Evolutionary conservation across 2,888 invertebrate genomes (phyloP), one percentile per base, ranked within the genome.

Genomic region (Nemotelus pantherinus): DNA sequence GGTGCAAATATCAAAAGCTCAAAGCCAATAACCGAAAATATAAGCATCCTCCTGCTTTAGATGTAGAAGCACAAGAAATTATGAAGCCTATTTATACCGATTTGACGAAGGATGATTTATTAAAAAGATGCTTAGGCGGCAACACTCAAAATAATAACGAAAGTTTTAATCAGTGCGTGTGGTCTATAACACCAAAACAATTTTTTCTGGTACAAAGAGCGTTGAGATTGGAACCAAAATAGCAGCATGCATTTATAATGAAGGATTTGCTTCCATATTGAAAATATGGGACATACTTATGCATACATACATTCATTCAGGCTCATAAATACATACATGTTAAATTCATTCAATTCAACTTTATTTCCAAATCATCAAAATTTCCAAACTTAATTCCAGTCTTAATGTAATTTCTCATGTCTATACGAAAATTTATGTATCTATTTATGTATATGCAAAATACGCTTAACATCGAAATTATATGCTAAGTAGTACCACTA

Each of bases 21-120:
- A 10, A 53, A 53, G 53, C 53, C 53, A 53, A 6, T 7, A 53
- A 53, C 10, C 53, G 10, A 53, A 5, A 25, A 25, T 58, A 58
- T 58, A 58, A 58, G 58, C 58, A 58, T 58, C 58, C 58, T 58
- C 25, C 58, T 58, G 58, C 58, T 58, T 58, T 58, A 58, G 9
- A 58, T 58, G 25, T 25, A 25, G 25, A 58, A 58, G 58, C 25
- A n/a, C 25, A n/a, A 58, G 25, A 58, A 58, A 58, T 58, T 58
- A 9, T 58, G 58, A 58, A 58, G 58, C 2, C 58, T 25, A 58
- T 58, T n/a, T 58, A 58, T 25, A 25, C 9, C 5, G 58, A 58
- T 25, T 58, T 58, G 25, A 58, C 58, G 58, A 58, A 58, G 58
- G 58, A 58, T 58, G 58, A 58, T 9, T 58, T 58, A 58, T n/a